Conservation (phyloP, 2,797 vertebrate genomes). For the Tenualosa thibaudeaui region DNA sequence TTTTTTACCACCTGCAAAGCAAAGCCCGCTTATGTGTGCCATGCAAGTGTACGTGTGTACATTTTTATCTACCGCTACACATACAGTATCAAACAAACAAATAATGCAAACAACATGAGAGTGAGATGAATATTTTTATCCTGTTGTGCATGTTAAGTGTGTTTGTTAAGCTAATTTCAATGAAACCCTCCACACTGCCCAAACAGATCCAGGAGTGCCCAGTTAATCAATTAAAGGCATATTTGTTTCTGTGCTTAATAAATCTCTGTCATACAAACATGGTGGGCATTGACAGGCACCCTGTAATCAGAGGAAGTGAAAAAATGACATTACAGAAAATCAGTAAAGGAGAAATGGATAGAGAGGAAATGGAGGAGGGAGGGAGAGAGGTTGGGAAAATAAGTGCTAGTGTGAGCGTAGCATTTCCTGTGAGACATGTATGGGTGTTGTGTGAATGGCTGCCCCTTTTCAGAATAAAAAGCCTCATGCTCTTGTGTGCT, state of each 20-base stretch:
- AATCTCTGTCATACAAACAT: slow-evolving; percentile 55
- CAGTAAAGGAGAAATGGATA: background rate
- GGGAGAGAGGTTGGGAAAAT: slow-evolving; percentile 39
- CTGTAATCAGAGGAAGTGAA: background rate
- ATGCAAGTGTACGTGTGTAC: too few species aligned
- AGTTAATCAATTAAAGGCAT: slow-evolving; percentile 65
- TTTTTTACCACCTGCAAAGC: background rate
- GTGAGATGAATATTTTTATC: background rate
- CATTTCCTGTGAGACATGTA: slow-evolving; percentile 22
- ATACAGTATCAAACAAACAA: too few species aligned
- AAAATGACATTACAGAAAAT: slow-evolving; percentile 25
- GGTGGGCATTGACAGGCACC: slow-evolving; percentile 58
- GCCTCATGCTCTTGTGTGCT: background rate
- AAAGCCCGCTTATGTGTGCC: too few species aligned
- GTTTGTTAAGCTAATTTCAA: slow-evolving; percentile 34
- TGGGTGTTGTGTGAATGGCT: slow-evolving; percentile 25
- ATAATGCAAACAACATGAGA: too few species aligned
- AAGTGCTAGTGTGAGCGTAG: slow-evolving; percentile 23
- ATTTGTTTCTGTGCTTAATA: slow-evolving; percentile 62
- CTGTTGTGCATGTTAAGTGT: slow-evolving; percentile 6
- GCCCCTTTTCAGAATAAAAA: background rate
- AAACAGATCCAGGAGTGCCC: slow-evolving; percentile 48
- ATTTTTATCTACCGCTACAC: too few species aligned
- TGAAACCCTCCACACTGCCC: slow-evolving; percentile 63
- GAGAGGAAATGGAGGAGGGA: slow-evolving; percentile 42